Conservation (phyloP, 1,140 invertebrate genomes). For the Acromyrmex echinatior region DNA sequence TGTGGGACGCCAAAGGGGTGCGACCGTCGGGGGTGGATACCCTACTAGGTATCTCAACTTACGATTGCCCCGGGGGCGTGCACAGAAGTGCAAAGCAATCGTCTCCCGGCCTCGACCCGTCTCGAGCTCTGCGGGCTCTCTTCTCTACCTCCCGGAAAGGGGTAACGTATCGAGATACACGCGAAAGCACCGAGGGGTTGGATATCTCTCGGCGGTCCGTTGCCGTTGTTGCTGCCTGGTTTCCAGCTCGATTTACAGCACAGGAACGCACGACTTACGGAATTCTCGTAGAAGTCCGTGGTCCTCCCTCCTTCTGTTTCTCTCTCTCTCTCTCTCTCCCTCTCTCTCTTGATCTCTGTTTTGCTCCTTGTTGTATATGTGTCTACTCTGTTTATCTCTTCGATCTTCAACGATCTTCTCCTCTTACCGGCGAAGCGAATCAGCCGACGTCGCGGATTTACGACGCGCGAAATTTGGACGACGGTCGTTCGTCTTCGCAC, state of each 20-base stretch:
- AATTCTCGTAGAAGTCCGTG: slow-evolving; percentile 67
- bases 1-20: slow-evolving; percentile 11
- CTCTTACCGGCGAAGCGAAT: slow-evolving; percentile 44
- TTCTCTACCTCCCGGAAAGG: slow-evolving; percentile 63
- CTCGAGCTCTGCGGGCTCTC: slow-evolving; percentile 69
- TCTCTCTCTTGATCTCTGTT: background rate
- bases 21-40: slow-evolving; percentile 52
- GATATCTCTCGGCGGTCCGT: slow-evolving; percentile 59
- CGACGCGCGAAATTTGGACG: slow-evolving; percentile 56
- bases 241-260: slow-evolving; percentile 69
- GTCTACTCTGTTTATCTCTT: slow-evolving; percentile 45
- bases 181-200: slow-evolving; percentile 59
- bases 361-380: background rate
- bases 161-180: slow-evolving; percentile 74
- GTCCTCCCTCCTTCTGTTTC: slow-evolving; percentile 16
- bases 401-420: slow-evolving; percentile 45
- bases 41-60: slow-evolving; percentile 76
- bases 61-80: slow-evolving; percentile 77
- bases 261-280: slow-evolving; percentile 70
- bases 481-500: slow-evolving; percentile 54
- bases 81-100: slow-evolving; percentile 78
- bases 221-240: slow-evolving; percentile 66
- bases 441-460: slow-evolving; percentile 57
- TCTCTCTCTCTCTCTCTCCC: background rate
- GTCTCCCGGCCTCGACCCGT: slow-evolving; percentile 71